phyloP scores from a whole-genome alignment of 2,797 vertebrate species.

The Sebastes cheni region DNA sequence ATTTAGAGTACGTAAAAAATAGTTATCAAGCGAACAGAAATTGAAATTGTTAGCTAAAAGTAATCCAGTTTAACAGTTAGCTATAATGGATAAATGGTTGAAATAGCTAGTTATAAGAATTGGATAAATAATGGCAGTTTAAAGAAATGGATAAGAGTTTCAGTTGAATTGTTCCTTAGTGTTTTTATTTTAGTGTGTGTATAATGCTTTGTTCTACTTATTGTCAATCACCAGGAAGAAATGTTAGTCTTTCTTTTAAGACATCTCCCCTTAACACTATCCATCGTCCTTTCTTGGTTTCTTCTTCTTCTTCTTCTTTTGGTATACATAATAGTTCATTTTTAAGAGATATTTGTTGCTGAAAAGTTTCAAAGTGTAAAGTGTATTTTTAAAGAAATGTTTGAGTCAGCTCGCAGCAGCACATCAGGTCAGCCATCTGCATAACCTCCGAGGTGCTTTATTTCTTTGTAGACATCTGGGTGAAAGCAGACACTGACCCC shows the following conservation, averaged over 20 bases:
- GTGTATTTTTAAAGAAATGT: neutral
- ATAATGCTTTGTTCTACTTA: neutral
- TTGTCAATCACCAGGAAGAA: neutral
- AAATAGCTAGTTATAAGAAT: neutral
- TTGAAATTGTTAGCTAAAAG: too few relatives aligned
- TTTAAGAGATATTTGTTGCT: neutral
- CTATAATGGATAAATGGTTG: neutral
- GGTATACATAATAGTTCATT: neutral
- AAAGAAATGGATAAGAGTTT: neutral
- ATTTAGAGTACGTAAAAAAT: neutral
- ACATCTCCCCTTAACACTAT: neutral
- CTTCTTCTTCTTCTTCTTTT: neutral
- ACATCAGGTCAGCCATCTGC: conserved; percentile 69
- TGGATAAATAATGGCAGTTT: neutral
- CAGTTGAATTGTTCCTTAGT: neutral
- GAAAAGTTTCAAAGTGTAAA: neutral
- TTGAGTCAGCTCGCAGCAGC: conserved; percentile 19
- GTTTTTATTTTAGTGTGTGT: neutral
- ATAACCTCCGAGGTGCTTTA: conserved; percentile 35
- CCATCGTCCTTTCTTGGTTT: neutral
- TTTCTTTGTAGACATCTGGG: conserved; percentile 47
- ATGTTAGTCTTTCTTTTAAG: neutral
- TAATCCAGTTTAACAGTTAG: neutral
- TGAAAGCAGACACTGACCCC: conserved; percentile 41
- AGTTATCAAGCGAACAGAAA: neutral